phyloP scores from a whole-genome alignment of 35 echinoderm and acorn worm genomes.

The Diadema setosum region DNA sequence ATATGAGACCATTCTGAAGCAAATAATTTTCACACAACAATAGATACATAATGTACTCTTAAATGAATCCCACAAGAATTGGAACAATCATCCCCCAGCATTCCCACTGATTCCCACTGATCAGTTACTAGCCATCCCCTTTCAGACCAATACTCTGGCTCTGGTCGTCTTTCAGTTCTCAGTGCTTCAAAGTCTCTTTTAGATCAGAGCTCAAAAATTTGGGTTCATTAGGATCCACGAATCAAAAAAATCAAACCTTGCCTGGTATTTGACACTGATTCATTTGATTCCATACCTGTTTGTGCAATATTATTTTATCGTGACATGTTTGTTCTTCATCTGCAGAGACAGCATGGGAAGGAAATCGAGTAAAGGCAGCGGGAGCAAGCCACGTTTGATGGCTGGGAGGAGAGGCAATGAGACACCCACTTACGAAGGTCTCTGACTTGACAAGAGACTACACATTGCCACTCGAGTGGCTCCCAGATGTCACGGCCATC shows the following conservation, averaged over 20 bases:
- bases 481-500: too few species aligned
- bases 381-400: neutral
- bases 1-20: too few species aligned
- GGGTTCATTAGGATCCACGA: neutral
- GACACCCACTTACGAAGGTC: conserved; percentile 1
- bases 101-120: too few species aligned
- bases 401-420: neutral
- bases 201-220: neutral
- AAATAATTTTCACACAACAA: too few species aligned
- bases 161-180: neutral
- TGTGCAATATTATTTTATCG: neutral
- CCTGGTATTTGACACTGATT: neutral
- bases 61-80: too few species aligned
- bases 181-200: neutral
- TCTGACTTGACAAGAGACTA: too few species aligned
- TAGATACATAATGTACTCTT: too few species aligned
- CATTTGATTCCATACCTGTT: neutral
- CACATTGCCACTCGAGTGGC: too few species aligned
- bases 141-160: too few species aligned
- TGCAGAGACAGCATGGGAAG: neutral
- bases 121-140: too few species aligned
- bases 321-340: neutral
- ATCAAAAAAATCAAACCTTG: neutral
- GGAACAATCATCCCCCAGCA: too few species aligned
- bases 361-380: conserved; percentile 5